Percentiles rank a stretch among this genome's conserved stretches.
Conservation (phyloP, 2,888 invertebrate species). For the Isotomurus palustris region DNA sequence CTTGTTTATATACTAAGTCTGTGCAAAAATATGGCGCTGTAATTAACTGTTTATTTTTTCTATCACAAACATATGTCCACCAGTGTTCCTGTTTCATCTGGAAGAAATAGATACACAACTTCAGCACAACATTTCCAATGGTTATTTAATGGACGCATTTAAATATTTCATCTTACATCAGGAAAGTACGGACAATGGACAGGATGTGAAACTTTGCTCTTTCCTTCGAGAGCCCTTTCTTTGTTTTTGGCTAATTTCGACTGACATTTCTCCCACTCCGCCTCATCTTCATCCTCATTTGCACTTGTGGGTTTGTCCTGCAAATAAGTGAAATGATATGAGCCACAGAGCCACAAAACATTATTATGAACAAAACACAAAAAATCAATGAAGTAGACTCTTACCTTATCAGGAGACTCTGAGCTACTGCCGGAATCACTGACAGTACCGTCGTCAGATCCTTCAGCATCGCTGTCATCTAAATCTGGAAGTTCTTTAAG, state of each 20-base stretch:
- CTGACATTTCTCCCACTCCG: constrained; percentile 92
- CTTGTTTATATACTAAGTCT: constrained; percentile 80
- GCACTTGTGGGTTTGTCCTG: constrained; percentile 39
- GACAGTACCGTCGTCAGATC: constrained; percentile 48
- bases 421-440: constrained; percentile 47
- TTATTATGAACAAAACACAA: neutral
- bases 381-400: too few species aligned
- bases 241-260: constrained; percentile 72
- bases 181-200: constrained; percentile 97
- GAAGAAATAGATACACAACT: constrained; percentile 23
- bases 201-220: constrained; percentile 88
- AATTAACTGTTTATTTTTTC: constrained; percentile 82
- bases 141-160: neutral
- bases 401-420: constrained; percentile 47
- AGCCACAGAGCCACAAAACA: constrained; percentile 46
- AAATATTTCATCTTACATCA: constrained; percentile 56
- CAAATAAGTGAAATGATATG: constrained; percentile 22
- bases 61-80: constrained; percentile 98
- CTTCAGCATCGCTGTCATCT: constrained; percentile 55
- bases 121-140: neutral
- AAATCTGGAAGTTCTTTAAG: constrained; percentile 36
- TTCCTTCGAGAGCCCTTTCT: constrained; percentile 82
- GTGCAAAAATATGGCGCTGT: constrained; percentile 92
- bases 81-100: constrained; percentile 94
- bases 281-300: constrained; percentile 62